Base-by-base conservation (phyloP, 2,888 invertebrate genomes). In the Nymphalis polychloros region DNA sequence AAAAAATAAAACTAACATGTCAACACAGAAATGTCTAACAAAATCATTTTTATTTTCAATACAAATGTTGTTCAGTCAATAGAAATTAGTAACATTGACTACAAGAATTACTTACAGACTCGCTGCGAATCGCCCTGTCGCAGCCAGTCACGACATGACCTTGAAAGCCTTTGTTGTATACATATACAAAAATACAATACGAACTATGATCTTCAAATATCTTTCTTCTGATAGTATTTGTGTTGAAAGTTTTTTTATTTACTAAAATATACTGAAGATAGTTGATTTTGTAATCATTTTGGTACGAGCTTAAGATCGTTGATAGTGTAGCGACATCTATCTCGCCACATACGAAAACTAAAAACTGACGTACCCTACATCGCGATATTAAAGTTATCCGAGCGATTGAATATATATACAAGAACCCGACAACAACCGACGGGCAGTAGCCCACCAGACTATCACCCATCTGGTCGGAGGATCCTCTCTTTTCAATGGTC, bases 1-100 rank as follows among this genome's bases (percentile, higher is more conserved):
- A n/a, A 48, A 48, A 1, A 17, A 17, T 48, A n/a, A 48, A n/a
- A 17, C 13, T 16, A 53, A 17, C 53, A 27, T 27, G 27, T 27
- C 27, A 20, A 23, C 52, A 17, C n/a, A 16, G 8, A 55, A 55
- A 19, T 57, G 19, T n/a, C 41, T 19, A 8, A 35, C 50, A 16
- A 35, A 27, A 20, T 41, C 31, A 27, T 50, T 46, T 59, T 65
- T 46, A 59, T 59, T 59, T 64, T 65, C 64, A 65, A 65, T 65
- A 65, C 64, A 52, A 52, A 65, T 59, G 64, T 65, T 35, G 16
- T 19, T 16, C 23, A 31, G 52, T 63, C 68, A 48, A 60, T 59
- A 48, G 47, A 35, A 60, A 68, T 68, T 64, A 68, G 60, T 57
- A 10, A 19, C 35, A 35, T 17, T 57, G 17, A 35, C 53, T n/a